Conservation (phyloP, 2,888 invertebrate species). For the Dorcus parallelipipedus region DNA sequence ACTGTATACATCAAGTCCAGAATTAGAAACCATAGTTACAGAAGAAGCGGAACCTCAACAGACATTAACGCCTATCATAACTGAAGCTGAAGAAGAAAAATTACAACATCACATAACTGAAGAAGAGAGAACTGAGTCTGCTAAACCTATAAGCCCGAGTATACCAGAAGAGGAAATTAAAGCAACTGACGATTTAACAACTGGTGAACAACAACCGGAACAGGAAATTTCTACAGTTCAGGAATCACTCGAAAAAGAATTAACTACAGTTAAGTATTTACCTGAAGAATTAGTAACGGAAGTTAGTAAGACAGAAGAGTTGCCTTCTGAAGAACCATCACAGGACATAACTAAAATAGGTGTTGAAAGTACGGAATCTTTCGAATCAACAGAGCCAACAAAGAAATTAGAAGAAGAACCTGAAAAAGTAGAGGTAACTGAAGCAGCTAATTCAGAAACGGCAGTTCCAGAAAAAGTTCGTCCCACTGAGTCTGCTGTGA, state of each 20-base stretch:
- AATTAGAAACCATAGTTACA: background rate
- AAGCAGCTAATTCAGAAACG: background rate
- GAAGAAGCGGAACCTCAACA: background rate
- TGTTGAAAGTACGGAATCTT: conserved; percentile 14
- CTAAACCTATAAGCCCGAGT: too few species aligned
- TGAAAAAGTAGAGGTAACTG: conserved; percentile 1
- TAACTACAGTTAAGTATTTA: too few species aligned
- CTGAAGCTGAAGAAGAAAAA: conserved; percentile 1
- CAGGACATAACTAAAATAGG: conserved; percentile 7
- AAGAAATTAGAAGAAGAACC: background rate
- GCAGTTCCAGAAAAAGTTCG: conserved; percentile 1
- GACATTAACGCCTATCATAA: background rate
- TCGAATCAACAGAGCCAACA: conserved; percentile 1
- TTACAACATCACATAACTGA: background rate
- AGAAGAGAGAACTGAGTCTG: background rate
- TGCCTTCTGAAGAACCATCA: background rate
- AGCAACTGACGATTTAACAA: background rate
- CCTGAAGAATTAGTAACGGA: background rate
- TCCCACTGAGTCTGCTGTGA: conserved; percentile 11
- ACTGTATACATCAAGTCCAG: too few species aligned
- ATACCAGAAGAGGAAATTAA: conserved; percentile 1
- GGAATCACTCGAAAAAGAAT: too few species aligned
- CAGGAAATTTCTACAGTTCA: too few species aligned
- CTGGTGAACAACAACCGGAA: too few species aligned
- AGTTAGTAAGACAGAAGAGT: background rate